Percentiles rank a stretch among this genome's conserved stretches.
Evolutionary conservation across 2,797 vertebrate species (phyloP).

Genomic region (Rhodeus uyekii): DNA sequence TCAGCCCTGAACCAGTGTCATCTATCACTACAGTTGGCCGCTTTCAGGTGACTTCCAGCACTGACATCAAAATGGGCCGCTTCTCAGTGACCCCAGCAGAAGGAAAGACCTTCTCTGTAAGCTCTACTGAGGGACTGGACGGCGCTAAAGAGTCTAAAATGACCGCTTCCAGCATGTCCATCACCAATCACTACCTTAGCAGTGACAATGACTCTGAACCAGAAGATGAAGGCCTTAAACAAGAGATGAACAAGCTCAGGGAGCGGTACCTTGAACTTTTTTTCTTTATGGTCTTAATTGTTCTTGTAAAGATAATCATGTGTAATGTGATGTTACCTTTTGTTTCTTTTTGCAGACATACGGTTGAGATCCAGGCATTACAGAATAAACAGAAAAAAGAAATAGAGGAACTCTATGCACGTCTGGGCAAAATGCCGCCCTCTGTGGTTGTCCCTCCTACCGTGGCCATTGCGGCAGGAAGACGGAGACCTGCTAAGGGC

Average conservation of each 20-base stretch:
- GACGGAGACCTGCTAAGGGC: constrained; percentile 85
- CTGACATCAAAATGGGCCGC: constrained; percentile 81
- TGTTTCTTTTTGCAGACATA: constrained; percentile 77
- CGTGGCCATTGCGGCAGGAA: constrained; percentile 84
- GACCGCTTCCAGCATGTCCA: constrained; percentile 72
- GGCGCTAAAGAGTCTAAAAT: constrained; percentile 65
- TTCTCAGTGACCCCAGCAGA: constrained; percentile 78
- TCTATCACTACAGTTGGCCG: constrained; percentile 81
- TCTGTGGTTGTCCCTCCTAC: constrained; percentile 85
- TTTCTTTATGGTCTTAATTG: not conserved
- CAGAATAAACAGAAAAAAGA: constrained; percentile 92
- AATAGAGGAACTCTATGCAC: constrained; percentile 85
- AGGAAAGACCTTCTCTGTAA: constrained; percentile 46
- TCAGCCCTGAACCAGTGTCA: constrained; percentile 27
- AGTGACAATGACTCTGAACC: constrained; percentile 91
- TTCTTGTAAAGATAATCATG: not conserved
- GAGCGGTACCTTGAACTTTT: constrained; percentile 82
- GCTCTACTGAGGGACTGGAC: constrained; percentile 61
- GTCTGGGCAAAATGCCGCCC: constrained; percentile 85
- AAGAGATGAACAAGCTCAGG: constrained; percentile 85
- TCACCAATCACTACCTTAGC: constrained; percentile 81
- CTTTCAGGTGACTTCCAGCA: constrained; percentile 84
- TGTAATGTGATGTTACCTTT: not conserved
- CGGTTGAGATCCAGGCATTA: constrained; percentile 90
- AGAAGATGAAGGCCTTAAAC: constrained; percentile 89